Evolutionary conservation across 2,888 invertebrate genomes (phyloP).

Genomic region (Synanthedon vespiformis): DNA sequence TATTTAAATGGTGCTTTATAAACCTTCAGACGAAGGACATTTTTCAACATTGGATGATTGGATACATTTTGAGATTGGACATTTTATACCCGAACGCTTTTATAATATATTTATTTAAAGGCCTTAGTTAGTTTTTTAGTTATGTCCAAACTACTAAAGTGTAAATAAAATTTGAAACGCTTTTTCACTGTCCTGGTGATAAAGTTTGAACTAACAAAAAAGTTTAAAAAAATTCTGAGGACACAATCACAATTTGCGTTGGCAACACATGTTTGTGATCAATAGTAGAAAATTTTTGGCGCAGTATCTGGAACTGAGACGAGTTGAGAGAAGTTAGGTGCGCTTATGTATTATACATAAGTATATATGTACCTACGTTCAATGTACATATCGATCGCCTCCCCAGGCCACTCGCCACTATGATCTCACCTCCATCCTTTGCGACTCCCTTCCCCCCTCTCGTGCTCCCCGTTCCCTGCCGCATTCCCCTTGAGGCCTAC

Average conservation of each 20-base stretch:
- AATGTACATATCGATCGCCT: constrained; percentile 71
- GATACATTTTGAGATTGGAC: too few relatives aligned
- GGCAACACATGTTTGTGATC: constrained; percentile 23
- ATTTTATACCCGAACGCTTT: too few relatives aligned
- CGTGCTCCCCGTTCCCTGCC: constrained; percentile 31
- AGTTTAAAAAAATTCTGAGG: neutral
- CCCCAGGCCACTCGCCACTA: constrained; percentile 69
- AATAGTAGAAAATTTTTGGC: constrained; percentile 52
- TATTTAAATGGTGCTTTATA: too few relatives aligned
- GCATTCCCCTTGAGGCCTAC: constrained; percentile 51
- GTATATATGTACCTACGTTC: constrained; percentile 58
- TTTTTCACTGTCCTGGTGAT: too few relatives aligned
- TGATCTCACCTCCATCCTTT: constrained; percentile 70
- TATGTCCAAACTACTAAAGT: too few relatives aligned
- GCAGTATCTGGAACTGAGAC: constrained; percentile 68
- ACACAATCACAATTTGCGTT: constrained; percentile 26
- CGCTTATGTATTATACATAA: constrained; percentile 37
- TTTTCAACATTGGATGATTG: too few relatives aligned
- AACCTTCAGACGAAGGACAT: too few relatives aligned
- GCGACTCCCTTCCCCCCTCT: constrained; percentile 39
- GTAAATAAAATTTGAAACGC: too few relatives aligned
- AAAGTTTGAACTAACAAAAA: too few relatives aligned
- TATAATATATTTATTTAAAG: too few relatives aligned
- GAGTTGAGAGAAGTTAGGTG: constrained; percentile 67
- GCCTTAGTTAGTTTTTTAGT: too few relatives aligned